phyloP scores from a whole-genome alignment of 2,888 invertebrate species.

The Patella depressa region DNA sequence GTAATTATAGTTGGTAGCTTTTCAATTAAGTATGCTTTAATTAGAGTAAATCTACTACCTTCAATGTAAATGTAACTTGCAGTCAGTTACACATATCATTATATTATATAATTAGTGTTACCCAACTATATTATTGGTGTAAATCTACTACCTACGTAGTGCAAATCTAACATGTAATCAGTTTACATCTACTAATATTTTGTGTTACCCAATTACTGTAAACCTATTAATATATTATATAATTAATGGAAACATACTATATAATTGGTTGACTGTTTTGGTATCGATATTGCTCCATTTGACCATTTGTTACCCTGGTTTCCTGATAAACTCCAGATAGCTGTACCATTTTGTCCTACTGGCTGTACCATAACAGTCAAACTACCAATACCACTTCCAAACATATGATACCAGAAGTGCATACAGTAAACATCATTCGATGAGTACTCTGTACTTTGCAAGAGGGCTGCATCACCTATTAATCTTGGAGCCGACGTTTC shows the following conservation, averaged over 20 bases:
- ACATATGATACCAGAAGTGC: constrained; percentile 65
- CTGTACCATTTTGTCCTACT: constrained; percentile 32
- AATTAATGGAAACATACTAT: constrained; percentile 35
- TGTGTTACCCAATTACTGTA: too few relatives aligned
- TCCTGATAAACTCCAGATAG: constrained; percentile 49
- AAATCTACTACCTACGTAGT: too few relatives aligned
- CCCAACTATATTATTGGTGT: too few relatives aligned
- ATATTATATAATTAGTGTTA: too few relatives aligned
- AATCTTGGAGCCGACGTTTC: constrained; percentile 79
- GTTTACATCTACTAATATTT: too few relatives aligned
- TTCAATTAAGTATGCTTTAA: too few relatives aligned
- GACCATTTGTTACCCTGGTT: constrained; percentile 56
- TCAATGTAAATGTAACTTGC: too few relatives aligned
- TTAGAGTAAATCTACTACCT: too few relatives aligned
- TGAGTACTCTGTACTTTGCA: constrained; percentile 51
- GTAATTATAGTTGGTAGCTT: too few relatives aligned
- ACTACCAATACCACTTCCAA: constrained; percentile 51
- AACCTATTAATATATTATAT: background rate
- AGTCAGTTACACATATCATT: too few relatives aligned
- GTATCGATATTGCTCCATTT: constrained; percentile 40
- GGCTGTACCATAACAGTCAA: constrained; percentile 50
- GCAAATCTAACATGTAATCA: too few relatives aligned
- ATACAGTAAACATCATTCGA: constrained; percentile 44
- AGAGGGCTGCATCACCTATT: constrained; percentile 72
- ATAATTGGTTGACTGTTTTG: constrained; percentile 41